These are phyloP conservation scores for Cactoblastis cactorum DNA, from an alignment of 2,888 invertebrate genomes.

Conservation along the genomic window DNA sequence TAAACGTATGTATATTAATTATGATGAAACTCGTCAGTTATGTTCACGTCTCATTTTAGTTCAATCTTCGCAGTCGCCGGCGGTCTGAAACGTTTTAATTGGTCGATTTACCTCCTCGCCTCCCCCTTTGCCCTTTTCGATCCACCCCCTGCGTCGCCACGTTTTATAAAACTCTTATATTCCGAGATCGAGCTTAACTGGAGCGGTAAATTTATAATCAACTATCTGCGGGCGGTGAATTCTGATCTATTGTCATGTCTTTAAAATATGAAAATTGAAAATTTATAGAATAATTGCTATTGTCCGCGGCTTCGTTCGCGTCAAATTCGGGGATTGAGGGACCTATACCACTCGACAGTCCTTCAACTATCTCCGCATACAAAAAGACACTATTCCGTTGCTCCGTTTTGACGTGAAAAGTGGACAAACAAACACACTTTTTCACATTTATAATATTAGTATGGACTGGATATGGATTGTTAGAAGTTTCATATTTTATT, in stretches of 20 bases:
- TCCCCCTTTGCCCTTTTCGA: neutral
- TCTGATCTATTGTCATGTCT: neutral
- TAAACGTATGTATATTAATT: neutral
- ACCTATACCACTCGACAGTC: too few species aligned
- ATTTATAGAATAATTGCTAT: neutral
- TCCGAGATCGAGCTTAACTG: conserved; percentile 3
- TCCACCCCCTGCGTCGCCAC: neutral
- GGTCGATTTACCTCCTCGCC: neutral
- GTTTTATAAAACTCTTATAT: conserved; percentile 5
- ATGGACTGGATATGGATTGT: too few species aligned
- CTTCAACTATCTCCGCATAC: too few species aligned
- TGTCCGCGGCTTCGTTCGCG: too few species aligned
- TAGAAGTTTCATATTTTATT: too few species aligned
- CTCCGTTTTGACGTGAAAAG: too few species aligned
- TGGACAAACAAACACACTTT: too few species aligned
- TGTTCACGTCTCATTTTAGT: neutral
- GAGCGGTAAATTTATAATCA: conserved; percentile 3
- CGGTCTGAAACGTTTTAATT: conserved; percentile 11
- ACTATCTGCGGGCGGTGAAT: neutral
- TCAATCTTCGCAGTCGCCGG: neutral
- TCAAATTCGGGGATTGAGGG: too few species aligned
- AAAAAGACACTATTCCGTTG: too few species aligned
- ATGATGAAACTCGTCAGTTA: neutral
- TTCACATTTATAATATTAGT: too few species aligned
- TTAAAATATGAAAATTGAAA: neutral